phyloP scores from a whole-genome alignment of 2,113 vertebrate species.

The Nestor notabilis region DNA sequence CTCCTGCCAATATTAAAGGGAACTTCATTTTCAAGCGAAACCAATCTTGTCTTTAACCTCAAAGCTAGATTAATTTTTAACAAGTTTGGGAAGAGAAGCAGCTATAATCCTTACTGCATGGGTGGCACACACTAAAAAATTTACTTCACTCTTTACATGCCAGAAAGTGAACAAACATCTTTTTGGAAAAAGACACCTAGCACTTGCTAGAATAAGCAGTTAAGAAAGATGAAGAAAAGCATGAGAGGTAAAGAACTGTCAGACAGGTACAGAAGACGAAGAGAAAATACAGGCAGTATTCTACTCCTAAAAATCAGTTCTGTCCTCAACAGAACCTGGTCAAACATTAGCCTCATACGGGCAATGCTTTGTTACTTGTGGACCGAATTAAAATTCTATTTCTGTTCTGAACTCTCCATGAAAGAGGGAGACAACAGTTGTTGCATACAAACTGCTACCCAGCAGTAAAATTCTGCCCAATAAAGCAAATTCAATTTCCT shows the following conservation, averaged over 20 bases:
- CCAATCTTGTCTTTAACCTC: background rate
- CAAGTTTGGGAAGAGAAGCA: background rate
- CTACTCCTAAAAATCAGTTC: background rate
- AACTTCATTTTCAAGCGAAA: background rate
- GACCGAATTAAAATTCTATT: background rate
- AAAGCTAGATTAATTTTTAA: background rate
- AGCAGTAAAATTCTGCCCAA: background rate
- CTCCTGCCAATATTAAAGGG: background rate
- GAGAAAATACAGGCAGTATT: background rate
- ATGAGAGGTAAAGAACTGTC: background rate
- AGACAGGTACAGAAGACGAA: background rate
- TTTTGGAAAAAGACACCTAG: background rate
- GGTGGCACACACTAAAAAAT: background rate
- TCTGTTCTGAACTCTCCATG: background rate
- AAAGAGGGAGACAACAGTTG: background rate
- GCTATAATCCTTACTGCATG: background rate
- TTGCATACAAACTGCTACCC: background rate
- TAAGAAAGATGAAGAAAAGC: background rate
- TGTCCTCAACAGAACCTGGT: background rate
- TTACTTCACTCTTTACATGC: background rate
- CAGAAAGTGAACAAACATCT: background rate
- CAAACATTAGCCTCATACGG: background rate
- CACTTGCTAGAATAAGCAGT: background rate
- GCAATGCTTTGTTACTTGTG: background rate
- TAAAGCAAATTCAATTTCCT: background rate